Evolutionary conservation across 2,888 invertebrate species (phyloP).

Genomic region (Noctua pronuba): DNA sequence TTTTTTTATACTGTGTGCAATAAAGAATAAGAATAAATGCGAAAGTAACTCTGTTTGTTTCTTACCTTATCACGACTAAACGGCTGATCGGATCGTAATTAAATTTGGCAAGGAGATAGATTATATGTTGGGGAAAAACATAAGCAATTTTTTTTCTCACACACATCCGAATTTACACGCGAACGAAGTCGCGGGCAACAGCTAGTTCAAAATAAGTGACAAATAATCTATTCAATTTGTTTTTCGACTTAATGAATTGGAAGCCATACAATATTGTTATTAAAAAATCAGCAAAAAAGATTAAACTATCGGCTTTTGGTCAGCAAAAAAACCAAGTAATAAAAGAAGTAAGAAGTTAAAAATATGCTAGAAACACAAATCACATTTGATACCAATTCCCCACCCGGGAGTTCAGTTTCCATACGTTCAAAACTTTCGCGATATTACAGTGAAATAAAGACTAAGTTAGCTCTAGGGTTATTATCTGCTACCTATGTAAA

Average conservation of each 20-base stretch:
- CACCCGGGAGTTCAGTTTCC: slow-evolving; percentile 18
- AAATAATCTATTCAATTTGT: neutral
- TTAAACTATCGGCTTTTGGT: neutral
- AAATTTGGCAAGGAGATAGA: too few species aligned
- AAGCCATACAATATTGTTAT: neutral
- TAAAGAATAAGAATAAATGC: too few species aligned
- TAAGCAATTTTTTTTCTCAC: too few species aligned
- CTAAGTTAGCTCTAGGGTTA: slow-evolving; percentile 29
- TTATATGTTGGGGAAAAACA: too few species aligned
- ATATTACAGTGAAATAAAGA: slow-evolving; percentile 47
- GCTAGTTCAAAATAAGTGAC: neutral
- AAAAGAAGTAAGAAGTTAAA: too few species aligned
- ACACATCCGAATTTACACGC: too few species aligned
- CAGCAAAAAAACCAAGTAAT: neutral
- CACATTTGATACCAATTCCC: slow-evolving; percentile 36
- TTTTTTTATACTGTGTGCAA: too few species aligned
- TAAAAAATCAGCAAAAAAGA: neutral
- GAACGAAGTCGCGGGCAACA: too few species aligned
- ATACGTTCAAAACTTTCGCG: slow-evolving; percentile 32
- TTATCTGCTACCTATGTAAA: slow-evolving; percentile 51
- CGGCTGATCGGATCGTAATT: too few species aligned
- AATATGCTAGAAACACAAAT: slow-evolving; percentile 1
- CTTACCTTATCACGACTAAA: too few species aligned
- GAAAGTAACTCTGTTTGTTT: too few species aligned
- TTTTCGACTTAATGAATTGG: neutral